phyloP scores from a whole-genome alignment of 2,113 vertebrate genomes.

The Lepidothrix coronata region DNA sequence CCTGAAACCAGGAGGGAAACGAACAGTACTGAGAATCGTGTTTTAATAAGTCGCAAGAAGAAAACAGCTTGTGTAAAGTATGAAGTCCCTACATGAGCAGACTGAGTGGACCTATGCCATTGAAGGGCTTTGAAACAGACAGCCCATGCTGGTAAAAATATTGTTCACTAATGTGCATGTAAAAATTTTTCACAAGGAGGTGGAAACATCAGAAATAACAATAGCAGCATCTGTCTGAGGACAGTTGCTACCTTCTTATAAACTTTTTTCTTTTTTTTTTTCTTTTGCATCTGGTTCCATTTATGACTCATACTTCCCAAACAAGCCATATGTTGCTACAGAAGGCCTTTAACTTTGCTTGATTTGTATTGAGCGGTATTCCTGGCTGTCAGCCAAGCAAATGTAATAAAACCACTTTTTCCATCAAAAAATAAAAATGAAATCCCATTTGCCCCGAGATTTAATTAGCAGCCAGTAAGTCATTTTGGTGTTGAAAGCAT shows the following conservation, averaged over 20 bases:
- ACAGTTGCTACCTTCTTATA: constrained; percentile 58
- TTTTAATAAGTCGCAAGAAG: neutral
- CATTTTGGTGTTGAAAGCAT: constrained; percentile 54
- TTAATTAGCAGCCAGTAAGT: constrained; percentile 66
- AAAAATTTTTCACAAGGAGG: neutral
- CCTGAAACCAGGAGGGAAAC: neutral
- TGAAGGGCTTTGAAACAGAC: neutral
- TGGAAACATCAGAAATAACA: constrained; percentile 56
- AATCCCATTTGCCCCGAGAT: constrained; percentile 67
- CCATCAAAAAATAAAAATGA: constrained; percentile 69
- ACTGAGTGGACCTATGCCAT: neutral
- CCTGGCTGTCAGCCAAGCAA: constrained; percentile 58
- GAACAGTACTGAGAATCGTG: neutral
- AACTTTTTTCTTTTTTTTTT: neutral
- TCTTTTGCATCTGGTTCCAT: constrained; percentile 71
- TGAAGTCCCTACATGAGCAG: neutral
- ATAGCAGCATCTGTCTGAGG: constrained; percentile 35
- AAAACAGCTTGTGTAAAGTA: neutral
- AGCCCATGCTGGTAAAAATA: neutral
- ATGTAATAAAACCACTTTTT: constrained; percentile 67
- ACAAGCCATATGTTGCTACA: constrained; percentile 70
- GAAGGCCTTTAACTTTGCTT: constrained; percentile 64
- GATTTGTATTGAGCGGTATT: constrained; percentile 60
- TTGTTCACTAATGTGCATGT: neutral
- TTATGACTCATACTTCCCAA: constrained; percentile 77